Evolutionary conservation across 53 echinoderm and acorn worm species (phyloP).

Genomic region (Mesocentrotus franciscanus): DNA sequence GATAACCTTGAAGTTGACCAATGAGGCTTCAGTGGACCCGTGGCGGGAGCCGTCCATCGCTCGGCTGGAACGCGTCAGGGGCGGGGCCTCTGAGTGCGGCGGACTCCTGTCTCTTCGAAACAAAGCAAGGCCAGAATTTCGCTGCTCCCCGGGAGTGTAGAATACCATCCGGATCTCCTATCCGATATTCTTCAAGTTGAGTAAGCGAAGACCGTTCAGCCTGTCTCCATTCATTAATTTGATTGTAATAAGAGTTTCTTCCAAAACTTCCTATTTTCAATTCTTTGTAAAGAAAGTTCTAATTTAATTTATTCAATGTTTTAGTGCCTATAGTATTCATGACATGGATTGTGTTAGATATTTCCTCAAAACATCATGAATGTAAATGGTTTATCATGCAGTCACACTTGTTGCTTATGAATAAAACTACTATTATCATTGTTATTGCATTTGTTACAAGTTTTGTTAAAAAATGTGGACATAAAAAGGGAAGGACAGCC

Average conservation of each 20-base stretch:
- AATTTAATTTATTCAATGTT: neutral
- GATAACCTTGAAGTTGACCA: conserved; percentile 63
- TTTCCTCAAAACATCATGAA: neutral
- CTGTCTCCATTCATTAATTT: neutral
- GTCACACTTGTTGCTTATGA: neutral
- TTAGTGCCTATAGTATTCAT: neutral
- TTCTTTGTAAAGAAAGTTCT: neutral
- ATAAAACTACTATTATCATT: too few relatives aligned
- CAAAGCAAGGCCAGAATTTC: conserved; percentile 50
- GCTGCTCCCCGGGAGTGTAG: neutral
- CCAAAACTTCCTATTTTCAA: neutral
- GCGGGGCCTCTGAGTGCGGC: conserved; percentile 5
- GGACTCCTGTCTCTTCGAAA: conserved; percentile 4
- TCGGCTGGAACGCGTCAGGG: conserved; percentile 53
- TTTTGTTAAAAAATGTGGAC: too few relatives aligned
- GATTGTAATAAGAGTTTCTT: neutral
- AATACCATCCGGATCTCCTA: neutral
- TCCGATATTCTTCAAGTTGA: neutral
- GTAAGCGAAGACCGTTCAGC: neutral
- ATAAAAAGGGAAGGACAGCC: neutral
- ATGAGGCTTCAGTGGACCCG: neutral
- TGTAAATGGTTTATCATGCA: neutral
- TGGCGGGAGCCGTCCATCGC: conserved; percentile 49
- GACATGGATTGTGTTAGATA: neutral
- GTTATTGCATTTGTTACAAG: too few relatives aligned